A percentile compares a stretch with the other conserved stretches of the same genome.
Evolutionary conservation across 2,888 invertebrate genomes (phyloP).

Genomic region (Lasioglossum marginatum): DNA sequence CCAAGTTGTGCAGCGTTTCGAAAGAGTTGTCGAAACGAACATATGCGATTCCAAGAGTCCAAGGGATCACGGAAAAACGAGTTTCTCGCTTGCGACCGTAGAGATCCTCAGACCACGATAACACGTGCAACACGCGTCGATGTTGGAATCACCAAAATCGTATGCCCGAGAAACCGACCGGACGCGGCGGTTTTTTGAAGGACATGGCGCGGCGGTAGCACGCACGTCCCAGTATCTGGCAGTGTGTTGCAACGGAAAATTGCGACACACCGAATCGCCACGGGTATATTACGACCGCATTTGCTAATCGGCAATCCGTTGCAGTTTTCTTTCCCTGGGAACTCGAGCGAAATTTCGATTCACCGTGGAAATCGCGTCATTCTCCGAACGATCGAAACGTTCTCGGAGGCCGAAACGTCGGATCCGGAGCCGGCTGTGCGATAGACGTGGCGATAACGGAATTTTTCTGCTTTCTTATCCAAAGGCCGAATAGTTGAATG

Average conservation of each 20-base stretch:
- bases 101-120: slow-evolving; percentile 49
- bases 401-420: neutral
- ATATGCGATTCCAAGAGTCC: neutral
- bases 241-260: slow-evolving; percentile 43
- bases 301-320: slow-evolving; percentile 11
- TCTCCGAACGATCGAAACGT: neutral
- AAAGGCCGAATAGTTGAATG: slow-evolving; percentile 76
- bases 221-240: slow-evolving; percentile 49
- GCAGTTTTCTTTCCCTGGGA: neutral
- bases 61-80: slow-evolving; percentile 33
- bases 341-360: neutral
- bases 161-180: slow-evolving; percentile 66
- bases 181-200: slow-evolving; percentile 66
- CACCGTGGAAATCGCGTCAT: neutral
- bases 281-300: slow-evolving; percentile 21
- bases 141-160: slow-evolving; percentile 62
- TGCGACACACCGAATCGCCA: slow-evolving; percentile 31
- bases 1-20: neutral
- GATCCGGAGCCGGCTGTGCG: slow-evolving; percentile 43
- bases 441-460: slow-evolving; percentile 73
- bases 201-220: slow-evolving; percentile 42
- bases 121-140: slow-evolving; percentile 14
- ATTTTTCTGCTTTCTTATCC: slow-evolving; percentile 76
- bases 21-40: neutral
- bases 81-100: slow-evolving; percentile 26